These are phyloP conservation scores for Pteromalus puparum DNA, from an alignment of 1,140 invertebrate genomes.

Conservation along the genomic window DNA sequence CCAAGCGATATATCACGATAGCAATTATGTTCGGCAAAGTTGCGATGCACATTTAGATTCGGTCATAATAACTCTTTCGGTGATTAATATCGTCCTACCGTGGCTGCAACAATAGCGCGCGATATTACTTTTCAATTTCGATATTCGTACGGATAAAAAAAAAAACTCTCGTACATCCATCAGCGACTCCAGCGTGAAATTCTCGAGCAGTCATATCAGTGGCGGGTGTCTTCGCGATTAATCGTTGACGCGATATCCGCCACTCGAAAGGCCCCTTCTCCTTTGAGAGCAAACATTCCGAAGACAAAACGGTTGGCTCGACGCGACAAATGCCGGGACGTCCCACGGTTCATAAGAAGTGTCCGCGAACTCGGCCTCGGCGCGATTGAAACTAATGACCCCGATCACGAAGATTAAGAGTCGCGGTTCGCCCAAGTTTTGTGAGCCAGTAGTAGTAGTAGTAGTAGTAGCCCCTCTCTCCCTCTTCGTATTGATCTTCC, in stretches of 20 bases:
- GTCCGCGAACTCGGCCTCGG: background rate
- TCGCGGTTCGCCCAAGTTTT: slow-evolving; percentile 28
- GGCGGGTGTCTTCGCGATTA: background rate
- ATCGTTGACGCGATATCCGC: background rate
- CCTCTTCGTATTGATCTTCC: slow-evolving; percentile 33
- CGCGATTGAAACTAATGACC: slow-evolving; percentile 50
- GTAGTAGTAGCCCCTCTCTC: background rate
- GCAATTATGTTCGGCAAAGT: background rate
- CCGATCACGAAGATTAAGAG: slow-evolving; percentile 53
- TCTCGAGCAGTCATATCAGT: slow-evolving; percentile 3
- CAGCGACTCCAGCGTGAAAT: background rate
- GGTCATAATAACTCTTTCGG: background rate
- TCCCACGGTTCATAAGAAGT: slow-evolving; percentile 35
- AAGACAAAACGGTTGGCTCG: slow-evolving; percentile 12
- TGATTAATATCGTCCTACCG: background rate
- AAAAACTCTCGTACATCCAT: too few species aligned
- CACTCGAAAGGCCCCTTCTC: background rate
- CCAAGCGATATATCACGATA: background rate
- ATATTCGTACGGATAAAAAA: too few species aligned
- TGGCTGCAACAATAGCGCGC: too few species aligned
- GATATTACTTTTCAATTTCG: background rate
- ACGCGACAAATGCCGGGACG: slow-evolving; percentile 15
- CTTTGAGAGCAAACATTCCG: slow-evolving; percentile 16
- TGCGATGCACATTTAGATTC: background rate
- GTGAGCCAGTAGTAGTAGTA: background rate